Percentiles rank a stretch among this genome's conserved stretches.
Conservation (phyloP, 2,797 vertebrate genomes). For the Myotis vivesi region DNA sequence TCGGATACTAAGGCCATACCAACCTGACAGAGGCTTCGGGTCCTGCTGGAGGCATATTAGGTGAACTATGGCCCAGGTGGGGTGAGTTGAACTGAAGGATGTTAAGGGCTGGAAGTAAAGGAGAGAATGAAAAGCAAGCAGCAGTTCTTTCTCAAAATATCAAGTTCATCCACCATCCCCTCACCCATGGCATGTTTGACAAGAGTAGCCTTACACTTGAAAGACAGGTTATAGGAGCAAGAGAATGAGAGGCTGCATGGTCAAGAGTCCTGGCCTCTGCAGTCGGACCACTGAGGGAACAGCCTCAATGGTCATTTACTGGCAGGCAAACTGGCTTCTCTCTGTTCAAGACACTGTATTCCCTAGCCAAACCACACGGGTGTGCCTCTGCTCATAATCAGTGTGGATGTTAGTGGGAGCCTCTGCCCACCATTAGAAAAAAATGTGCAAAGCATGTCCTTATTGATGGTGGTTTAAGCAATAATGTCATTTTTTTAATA, state of each 20-base stretch:
- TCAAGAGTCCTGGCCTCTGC: not conserved
- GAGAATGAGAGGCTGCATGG: not conserved
- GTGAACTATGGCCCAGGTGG: not conserved
- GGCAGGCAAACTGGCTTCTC: not conserved
- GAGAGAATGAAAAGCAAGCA: not conserved
- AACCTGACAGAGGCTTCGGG: not conserved
- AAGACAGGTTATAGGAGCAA: not conserved
- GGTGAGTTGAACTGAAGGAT: not conserved
- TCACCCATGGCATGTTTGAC: no score
- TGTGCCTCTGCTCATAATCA: not conserved
- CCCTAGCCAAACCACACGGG: not conserved
- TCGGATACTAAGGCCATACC: not conserved
- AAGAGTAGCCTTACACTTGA: not conserved
- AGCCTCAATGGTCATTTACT: not conserved
- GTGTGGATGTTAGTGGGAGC: not conserved
- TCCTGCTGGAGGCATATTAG: not conserved
- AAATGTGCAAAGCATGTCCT: not conserved
- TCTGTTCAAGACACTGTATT: not conserved
- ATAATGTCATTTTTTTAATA: not conserved
- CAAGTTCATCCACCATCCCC: not conserved
- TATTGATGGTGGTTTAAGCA: not conserved
- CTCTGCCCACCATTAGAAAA: not conserved
- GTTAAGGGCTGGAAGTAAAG: not conserved
- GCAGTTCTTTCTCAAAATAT: not conserved
- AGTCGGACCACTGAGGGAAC: not conserved